Evolutionary conservation across 2,113 vertebrate genomes (phyloP).

Genomic region (Eurystomus gularis): DNA sequence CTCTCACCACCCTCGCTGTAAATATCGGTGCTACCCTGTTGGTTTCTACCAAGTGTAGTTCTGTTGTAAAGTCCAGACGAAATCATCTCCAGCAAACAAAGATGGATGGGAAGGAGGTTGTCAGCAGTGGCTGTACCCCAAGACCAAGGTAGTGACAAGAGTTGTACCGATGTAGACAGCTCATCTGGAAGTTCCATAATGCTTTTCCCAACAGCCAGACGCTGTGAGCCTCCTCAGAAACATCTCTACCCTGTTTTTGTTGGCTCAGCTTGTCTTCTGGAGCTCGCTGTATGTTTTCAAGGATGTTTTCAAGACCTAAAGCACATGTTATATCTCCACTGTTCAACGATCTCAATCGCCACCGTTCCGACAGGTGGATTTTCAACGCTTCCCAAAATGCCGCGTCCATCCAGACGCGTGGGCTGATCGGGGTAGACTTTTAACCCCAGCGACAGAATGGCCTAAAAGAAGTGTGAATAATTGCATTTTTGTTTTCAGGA

Average conservation of each 20-base stretch:
- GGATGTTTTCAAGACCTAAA: neutral
- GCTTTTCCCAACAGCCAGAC: neutral
- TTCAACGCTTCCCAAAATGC: neutral
- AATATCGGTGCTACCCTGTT: neutral
- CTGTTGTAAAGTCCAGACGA: neutral
- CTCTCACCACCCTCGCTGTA: accelerated
- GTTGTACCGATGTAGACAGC: neutral
- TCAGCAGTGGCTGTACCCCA: neutral
- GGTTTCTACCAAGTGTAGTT: neutral
- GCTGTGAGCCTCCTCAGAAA: neutral
- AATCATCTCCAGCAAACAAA: neutral
- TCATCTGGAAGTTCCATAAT: neutral
- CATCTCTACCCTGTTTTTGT: neutral
- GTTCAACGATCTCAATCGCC: no score
- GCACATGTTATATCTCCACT: neutral
- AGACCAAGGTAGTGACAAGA: neutral
- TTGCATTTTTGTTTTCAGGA: constrained; percentile 33
- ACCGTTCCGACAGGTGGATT: neutral
- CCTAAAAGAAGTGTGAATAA: constrained; percentile 32
- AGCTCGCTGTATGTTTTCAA: neutral
- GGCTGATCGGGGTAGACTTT: neutral
- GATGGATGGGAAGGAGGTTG: neutral
- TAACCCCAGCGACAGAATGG: neutral
- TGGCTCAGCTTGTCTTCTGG: neutral
- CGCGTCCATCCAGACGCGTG: accelerated